Base-by-base conservation (phyloP, 2,797 vertebrate species). In the Phyllotis vaccarum region DNA sequence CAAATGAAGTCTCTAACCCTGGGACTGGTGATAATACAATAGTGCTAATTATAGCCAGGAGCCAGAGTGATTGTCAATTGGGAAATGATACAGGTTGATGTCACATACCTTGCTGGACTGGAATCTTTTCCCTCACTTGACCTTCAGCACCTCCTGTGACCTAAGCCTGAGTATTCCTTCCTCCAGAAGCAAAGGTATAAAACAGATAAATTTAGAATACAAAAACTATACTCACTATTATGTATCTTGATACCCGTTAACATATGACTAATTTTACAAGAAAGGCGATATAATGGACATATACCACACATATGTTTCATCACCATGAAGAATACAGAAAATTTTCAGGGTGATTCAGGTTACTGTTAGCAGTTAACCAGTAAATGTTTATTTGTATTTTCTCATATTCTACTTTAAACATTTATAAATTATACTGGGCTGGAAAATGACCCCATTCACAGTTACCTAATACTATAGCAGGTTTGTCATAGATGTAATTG, bases 391-490 rank as follows among this genome's bases (percentile, higher is more conserved):
- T 93, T 94, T 96, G 60, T 86, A 29, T 94, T 27, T 62, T 95
- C 95, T 93, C 72, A 34, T 89, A 79, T 91, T 95, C 80, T 64
- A 80, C 91, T 97, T 94, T 86, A 87, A 79, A 83, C 94, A 94
- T 94, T 90, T 16, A 80, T 79, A 91, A 93, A 93, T 58, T 90
- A 81, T 92, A 81, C 93, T 87, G 62, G 52, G 27, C 85, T 85
- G 27, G 7, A 94, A 86, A 91, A 86, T 86, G 34, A 68, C 10
- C 29, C 21, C 40, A 74, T 46, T 90, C 91, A 58, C 49, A 49
- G 14, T 94, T 96, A 96, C 89, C 93, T 90, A 88, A 76, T 94
- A 83, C 21, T 81, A 24, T 4, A 2, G 90, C 81, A 93, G 43
- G 60, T 85, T 93, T 92, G 72, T 87, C 76, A 72, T 81, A 92